Conservation (phyloP, 2,797 vertebrate genomes). For the Orientallactaga sibirica region DNA sequence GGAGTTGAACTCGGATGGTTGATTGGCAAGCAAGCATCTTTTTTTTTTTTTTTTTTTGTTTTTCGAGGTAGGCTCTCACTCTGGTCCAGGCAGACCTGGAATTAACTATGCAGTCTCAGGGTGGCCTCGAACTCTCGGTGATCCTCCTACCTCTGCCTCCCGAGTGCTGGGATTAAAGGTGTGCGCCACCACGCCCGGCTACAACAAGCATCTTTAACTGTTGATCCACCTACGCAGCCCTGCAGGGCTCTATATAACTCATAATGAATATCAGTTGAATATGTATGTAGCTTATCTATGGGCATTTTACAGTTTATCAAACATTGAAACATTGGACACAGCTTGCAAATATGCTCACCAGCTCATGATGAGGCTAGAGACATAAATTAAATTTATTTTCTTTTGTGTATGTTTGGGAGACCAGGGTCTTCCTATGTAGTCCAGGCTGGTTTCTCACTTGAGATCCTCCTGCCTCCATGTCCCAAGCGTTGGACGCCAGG, state of each 20-base stretch:
- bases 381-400: neutral
- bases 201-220: too few relatives aligned
- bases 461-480: neutral
- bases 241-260: neutral
- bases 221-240: too few relatives aligned
- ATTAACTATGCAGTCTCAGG: too few relatives aligned
- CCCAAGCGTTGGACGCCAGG: neutral
- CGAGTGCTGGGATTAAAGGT: too few relatives aligned
- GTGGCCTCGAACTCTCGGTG: too few relatives aligned
- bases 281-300: neutral
- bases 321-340: neutral
- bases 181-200: too few relatives aligned
- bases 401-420: neutral
- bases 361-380: neutral
- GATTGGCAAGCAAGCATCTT: too few relatives aligned
- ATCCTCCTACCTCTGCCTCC: too few relatives aligned
- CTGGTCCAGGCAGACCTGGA: too few relatives aligned
- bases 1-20: too few relatives aligned
- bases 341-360: constrained; percentile 17
- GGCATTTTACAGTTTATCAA: neutral
- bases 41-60: too few relatives aligned
- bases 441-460: neutral
- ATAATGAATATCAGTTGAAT: neutral
- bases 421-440: neutral
- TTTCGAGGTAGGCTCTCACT: too few relatives aligned